Evolutionary conservation across 2,113 vertebrate species (phyloP).

Genomic region (Montifringilla adamsi): DNA sequence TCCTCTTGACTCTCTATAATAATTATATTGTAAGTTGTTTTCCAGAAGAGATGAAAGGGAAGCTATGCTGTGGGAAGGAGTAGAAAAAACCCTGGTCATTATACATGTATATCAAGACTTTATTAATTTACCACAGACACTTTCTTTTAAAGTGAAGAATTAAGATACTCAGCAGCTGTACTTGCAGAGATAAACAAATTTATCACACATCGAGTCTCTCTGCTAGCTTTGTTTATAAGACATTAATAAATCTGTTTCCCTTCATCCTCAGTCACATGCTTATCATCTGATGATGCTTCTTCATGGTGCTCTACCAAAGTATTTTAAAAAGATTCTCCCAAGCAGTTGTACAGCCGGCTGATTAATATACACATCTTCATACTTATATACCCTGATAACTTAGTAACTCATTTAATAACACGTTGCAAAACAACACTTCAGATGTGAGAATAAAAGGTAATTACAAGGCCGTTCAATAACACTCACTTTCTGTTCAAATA

Average conservation of each 20-base stretch:
- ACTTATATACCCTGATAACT: not conserved
- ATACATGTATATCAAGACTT: not conserved
- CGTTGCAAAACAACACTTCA: not conserved
- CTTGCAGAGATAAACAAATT: not conserved
- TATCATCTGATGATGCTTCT: not conserved
- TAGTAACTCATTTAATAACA: not conserved
- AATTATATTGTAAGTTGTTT: constrained; percentile 54
- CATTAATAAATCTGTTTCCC: constrained; percentile 12
- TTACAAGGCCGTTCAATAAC: not conserved
- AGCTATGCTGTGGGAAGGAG: constrained; percentile 1
- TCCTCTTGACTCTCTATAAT: constrained; percentile 51
- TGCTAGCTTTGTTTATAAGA: not conserved
- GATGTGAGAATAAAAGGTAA: not conserved
- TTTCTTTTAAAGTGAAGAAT: constrained; percentile 18
- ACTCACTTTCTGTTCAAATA: not conserved
- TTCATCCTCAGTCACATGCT: not conserved
- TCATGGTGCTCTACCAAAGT: not conserved
- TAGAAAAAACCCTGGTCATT: not conserved
- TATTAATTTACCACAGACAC: constrained; percentile 14
- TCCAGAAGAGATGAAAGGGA: constrained; percentile 28
- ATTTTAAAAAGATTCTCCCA: not conserved
- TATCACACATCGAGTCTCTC: not conserved
- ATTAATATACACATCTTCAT: not conserved
- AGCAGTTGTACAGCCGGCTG: not conserved
- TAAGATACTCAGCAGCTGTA: not conserved